Conservation (phyloP, 2,888 invertebrate genomes). For the Omphaloscelis lunosa region DNA sequence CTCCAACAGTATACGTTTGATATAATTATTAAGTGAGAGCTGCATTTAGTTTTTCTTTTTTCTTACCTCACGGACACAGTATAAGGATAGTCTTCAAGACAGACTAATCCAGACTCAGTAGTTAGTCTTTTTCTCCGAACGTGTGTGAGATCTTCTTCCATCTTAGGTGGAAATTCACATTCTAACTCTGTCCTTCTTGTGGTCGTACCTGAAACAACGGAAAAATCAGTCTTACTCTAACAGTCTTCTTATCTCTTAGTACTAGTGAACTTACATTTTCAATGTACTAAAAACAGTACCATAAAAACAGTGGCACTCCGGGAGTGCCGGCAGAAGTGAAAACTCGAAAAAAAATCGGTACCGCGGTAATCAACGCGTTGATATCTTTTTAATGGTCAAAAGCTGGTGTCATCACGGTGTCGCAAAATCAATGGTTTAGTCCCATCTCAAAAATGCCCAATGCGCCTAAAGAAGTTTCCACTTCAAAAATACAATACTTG, state of each 20-base stretch:
- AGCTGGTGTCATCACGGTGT: too few species aligned
- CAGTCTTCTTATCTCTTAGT: conserved; percentile 45
- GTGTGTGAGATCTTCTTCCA: conserved; percentile 85
- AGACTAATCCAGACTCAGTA: conserved; percentile 85
- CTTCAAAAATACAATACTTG: background rate
- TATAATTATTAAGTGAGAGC: background rate
- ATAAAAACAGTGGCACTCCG: too few species aligned
- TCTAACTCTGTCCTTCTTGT: conserved; percentile 79
- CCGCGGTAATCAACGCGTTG: too few species aligned
- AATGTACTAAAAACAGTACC: conserved; percentile 2
- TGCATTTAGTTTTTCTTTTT: background rate
- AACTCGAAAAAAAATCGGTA: too few species aligned
- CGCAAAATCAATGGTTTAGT: too few species aligned
- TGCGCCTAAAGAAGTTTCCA: too few species aligned
- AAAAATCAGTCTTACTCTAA: conserved; percentile 18
- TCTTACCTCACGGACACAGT: conserved; percentile 85
- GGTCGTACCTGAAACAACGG: conserved; percentile 64
- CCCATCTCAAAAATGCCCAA: too few species aligned
- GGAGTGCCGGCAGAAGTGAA: too few species aligned
- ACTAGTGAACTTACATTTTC: conserved; percentile 36
- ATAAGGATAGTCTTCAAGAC: conserved; percentile 87
- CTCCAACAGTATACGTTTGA: background rate
- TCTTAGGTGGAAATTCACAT: conserved; percentile 87
- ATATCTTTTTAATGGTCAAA: too few species aligned
- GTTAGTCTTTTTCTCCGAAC: conserved; percentile 84